These are phyloP conservation scores for Liparis tanakae DNA, from an alignment of 2,797 vertebrate genomes.

Conservation along the genomic window DNA sequence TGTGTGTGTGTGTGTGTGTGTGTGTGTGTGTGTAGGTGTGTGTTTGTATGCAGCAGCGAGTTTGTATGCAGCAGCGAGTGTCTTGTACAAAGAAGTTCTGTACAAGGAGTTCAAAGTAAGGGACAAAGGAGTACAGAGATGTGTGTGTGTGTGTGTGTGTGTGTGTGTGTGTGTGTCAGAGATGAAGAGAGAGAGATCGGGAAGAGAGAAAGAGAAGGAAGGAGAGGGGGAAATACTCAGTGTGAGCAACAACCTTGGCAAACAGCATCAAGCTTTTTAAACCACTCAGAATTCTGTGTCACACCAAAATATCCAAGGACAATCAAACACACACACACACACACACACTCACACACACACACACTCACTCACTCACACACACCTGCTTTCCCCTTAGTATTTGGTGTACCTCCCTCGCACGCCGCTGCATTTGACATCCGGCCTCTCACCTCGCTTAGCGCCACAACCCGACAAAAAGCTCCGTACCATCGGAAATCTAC, in stretches of 20 bases:
- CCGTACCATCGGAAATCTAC: conserved; percentile 37
- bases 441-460: conserved; percentile 66
- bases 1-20: conserved; percentile 1
- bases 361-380: neutral
- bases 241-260: conserved; percentile 69
- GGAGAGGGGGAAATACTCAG: conserved; percentile 27
- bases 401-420: conserved; percentile 26
- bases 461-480: conserved; percentile 58
- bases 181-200: neutral
- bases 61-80: conserved; percentile 30
- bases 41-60: too few relatives aligned
- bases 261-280: conserved; percentile 68
- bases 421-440: conserved; percentile 56
- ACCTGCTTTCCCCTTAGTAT: conserved; percentile 13
- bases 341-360: neutral
- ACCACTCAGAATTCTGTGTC: conserved; percentile 66
- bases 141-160: conserved; percentile 11
- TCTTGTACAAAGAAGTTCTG: conserved; percentile 46
- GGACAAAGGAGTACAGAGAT: conserved; percentile 31
- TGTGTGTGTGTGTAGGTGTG: too few relatives aligned
- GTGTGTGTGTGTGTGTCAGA: conserved; percentile 16
- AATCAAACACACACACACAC: conserved; percentile 42
- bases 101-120: conserved; percentile 31
- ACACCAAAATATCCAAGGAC: conserved; percentile 65
- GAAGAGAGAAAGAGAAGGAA: conserved; percentile 1